Percentiles rank a stretch among this genome's conserved stretches.
Conservation (phyloP, 1,140 invertebrate genomes). For the Frieseomelitta varia region DNA sequence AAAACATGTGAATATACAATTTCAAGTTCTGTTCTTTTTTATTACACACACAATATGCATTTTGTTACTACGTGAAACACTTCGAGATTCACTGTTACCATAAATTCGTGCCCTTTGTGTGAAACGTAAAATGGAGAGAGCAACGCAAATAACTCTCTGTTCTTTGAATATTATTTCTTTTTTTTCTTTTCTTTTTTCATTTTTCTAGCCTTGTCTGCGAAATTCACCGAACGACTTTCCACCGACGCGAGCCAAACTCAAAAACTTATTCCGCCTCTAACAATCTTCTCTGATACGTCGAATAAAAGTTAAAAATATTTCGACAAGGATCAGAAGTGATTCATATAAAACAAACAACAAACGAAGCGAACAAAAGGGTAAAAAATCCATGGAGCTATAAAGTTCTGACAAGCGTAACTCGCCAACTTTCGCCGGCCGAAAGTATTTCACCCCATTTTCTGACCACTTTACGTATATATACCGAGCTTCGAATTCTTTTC, state of each 20-base stretch:
- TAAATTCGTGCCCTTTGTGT: background rate
- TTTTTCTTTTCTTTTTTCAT: too few species aligned
- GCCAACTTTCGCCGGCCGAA: background rate
- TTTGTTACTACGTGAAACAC: too few species aligned
- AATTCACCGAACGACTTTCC: background rate
- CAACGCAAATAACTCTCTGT: background rate
- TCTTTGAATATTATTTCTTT: too few species aligned
- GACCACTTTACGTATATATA: background rate
- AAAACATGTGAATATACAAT: too few species aligned
- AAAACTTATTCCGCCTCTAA: background rate
- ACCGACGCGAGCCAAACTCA: background rate
- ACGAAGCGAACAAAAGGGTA: background rate
- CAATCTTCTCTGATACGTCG: background rate
- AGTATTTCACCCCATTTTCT: background rate
- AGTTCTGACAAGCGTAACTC: background rate
- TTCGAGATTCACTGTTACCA: background rate
- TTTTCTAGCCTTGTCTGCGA: background rate
- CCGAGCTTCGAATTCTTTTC: background rate
- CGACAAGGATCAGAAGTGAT: background rate
- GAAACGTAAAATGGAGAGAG: background rate
- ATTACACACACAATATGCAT: too few species aligned
- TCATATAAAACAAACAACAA: background rate
- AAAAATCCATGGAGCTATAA: background rate
- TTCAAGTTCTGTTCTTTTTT: too few species aligned
- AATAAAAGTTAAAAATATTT: background rate